Evolutionary conservation across 2,888 invertebrate genomes (phyloP), one percentile per base, ranked within the genome.

Genomic region (Bembecia ichneumoniformis): DNA sequence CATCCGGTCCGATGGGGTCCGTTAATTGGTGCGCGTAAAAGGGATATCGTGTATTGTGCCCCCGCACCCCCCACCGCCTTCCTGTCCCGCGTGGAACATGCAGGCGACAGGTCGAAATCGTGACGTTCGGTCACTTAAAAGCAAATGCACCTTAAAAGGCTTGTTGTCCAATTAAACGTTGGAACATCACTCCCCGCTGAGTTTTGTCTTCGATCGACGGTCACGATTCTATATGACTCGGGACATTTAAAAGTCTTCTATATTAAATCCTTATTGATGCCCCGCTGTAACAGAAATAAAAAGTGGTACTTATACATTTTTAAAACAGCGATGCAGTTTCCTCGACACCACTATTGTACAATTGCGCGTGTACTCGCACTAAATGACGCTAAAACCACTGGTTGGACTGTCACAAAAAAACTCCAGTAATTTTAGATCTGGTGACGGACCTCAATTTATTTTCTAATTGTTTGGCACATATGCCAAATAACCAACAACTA

Each of bases 1-100:
- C 77, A 77, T 87, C 87, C 87, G 87, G 86, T 81, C 84, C 74
- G 68, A 63, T 59, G 71, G 74, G 75, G 82, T 79, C 81, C 79
- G 82, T 86, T 87, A 86, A 87, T 87, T 84, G 87, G 81, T 76
- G 77, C 69, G 74, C 79, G 82, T 87, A 86, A 87, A 86, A 87
- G 87, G 84, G 84, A 86, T 87, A 82, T 82, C 87, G 77, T 87
- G 87, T 86, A 79, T 67, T 71, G 58, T 64, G 68, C 67, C 71
- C 71, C 58, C 68, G 63, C 66, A 64, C 66, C 62, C 62, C 62
- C 64, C 58, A 63, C 63, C 1, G 11, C 70, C 60, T 72, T 75
- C 79, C 84, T 84, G 83, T 82, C 76, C 66, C 62, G 63, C 63
- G 68, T 66, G 74, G 40, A 44, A 75, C 69, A 69, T 66, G 65